Base-by-base conservation (phyloP, 1,140 invertebrate species). In the Drosophila navojoa region DNA sequence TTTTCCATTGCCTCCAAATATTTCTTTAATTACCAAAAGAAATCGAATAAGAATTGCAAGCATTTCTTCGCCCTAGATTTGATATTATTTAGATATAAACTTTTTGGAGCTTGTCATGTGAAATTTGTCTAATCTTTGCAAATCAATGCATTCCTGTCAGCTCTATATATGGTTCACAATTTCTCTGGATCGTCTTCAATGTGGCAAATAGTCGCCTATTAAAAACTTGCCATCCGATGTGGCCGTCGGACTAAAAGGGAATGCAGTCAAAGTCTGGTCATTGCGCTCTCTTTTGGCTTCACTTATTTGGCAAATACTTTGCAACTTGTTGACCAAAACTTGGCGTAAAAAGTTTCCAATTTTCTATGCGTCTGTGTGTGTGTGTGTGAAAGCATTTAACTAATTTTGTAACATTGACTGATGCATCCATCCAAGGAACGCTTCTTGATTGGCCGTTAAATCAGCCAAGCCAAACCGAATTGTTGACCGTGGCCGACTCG, bases 371-470 rank as follows among this genome's bases (percentile, higher is more conserved):
- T 53, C 7, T 15, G 13, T 16, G 13, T 19, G 6, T 38, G 15
- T 19, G 10, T 55, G 59, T 67, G 53, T 54, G 67, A 67, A 76
- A 87, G 60, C 76, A 79, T 68, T 86, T 87, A 82, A 79, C 79
- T 81, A 82, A 86, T 86, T 87, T 86, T 82, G 71, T 53, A 82
- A 82, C 64, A 82, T 87, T 87, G 78, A 81, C 78, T 87, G 78
- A 81, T 87, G 61, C 19, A 22, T 22, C 19, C 19, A 22, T 19
- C 35, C 35, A 38, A 13, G 11, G 10, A 10, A 42, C 52, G 54
- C 58, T 57, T 77, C 45, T 66, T 71, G 74, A 86, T 85, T 86
- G 79, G 42, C 45, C 72, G 81, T 79, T 87, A 76, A 86, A 87
- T 68, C 75, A 72, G 59, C 54, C 68, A 68, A 75, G 64, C 63